A percentile compares a stretch with the other conserved stretches of the same genome.
Conservation (phyloP, 2,113 vertebrate genomes). For the Uria lomvia region DNA sequence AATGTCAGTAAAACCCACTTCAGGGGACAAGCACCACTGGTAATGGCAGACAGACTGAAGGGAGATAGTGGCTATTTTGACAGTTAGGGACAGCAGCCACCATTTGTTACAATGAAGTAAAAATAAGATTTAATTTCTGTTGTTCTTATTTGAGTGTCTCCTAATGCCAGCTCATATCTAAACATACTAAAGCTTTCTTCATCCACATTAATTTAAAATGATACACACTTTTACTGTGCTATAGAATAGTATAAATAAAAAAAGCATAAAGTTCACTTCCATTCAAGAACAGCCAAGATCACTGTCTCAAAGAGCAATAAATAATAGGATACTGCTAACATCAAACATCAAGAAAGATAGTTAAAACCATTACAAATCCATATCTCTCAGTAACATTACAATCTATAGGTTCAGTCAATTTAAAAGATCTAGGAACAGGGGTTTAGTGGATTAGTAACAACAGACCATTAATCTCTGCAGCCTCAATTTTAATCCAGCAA, state of each 20-base stretch:
- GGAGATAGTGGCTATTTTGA: not conserved
- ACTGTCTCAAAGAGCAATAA: not conserved
- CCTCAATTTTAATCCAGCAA: conserved; percentile 73
- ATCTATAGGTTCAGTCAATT: conserved; percentile 68
- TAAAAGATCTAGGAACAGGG: conserved; percentile 57
- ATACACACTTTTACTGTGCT: not conserved
- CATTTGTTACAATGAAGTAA: not conserved
- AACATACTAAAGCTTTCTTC: not conserved
- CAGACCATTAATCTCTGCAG: conserved; percentile 76
- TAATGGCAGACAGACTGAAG: not conserved
- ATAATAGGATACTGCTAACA: not conserved
- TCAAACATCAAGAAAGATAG: not conserved
- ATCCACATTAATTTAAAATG: not conserved
- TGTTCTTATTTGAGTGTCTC: not conserved
- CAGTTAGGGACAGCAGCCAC: not conserved
- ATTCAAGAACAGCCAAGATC: not conserved
- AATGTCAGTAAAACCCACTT: not conserved
- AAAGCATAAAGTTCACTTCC: not conserved
- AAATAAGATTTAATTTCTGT: not conserved
- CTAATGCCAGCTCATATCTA: not conserved
- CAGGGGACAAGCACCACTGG: not conserved
- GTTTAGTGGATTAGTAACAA: conserved; percentile 76
- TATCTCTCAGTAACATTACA: conserved; percentile 39
- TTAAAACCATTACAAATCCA: conserved; percentile 29
- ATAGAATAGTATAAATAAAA: not conserved